Evolutionary conservation across 2,113 vertebrate species (phyloP).

Genomic region (Himantopus leucocephalus): DNA sequence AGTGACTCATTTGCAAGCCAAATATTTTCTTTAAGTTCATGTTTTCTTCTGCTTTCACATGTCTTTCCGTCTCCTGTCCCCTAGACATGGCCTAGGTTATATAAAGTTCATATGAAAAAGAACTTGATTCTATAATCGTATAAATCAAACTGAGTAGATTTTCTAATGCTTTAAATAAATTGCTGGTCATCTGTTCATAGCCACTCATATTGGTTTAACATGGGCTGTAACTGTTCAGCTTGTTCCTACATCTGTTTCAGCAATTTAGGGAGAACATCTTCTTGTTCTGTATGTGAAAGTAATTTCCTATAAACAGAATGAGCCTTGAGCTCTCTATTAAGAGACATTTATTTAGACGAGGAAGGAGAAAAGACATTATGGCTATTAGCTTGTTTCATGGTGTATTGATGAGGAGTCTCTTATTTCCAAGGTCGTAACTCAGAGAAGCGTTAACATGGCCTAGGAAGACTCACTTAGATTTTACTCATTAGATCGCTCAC

Average conservation of each 20-base stretch:
- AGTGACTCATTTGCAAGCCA: neutral
- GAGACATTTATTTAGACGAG: neutral
- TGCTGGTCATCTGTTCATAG: neutral
- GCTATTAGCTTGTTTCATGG: neutral
- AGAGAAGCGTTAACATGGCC: neutral
- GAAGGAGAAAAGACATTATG: neutral
- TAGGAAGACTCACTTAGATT: neutral
- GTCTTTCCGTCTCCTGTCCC: neutral
- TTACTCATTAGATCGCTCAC: neutral
- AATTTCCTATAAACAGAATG: constrained; percentile 16
- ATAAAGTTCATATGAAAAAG: neutral
- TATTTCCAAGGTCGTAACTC: neutral
- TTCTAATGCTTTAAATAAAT: neutral
- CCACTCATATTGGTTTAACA: neutral
- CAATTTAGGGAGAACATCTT: constrained; percentile 4
- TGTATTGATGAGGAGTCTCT: constrained; percentile 13
- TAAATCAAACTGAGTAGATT: neutral
- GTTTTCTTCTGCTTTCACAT: neutral
- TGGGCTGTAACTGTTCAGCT: neutral
- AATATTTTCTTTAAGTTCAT: neutral
- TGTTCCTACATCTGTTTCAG: constrained; percentile 16
- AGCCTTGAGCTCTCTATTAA: constrained; percentile 16
- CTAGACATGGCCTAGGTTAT: neutral
- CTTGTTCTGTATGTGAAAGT: constrained; percentile 8
- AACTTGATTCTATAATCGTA: neutral